phyloP scores from a whole-genome alignment of 2,797 vertebrate species.

The Dallia pectoralis region DNA sequence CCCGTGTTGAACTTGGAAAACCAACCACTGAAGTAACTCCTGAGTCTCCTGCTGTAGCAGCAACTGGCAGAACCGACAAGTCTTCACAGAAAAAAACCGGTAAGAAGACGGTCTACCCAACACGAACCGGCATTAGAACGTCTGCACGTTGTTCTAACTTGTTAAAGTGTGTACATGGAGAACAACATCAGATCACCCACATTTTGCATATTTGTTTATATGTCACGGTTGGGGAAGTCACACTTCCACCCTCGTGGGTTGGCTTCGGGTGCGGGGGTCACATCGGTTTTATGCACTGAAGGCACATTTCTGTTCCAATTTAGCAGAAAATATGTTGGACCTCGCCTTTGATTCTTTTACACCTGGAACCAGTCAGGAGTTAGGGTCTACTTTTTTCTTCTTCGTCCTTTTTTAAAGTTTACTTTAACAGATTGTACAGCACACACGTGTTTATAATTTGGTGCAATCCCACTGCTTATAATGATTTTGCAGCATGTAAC shows the following conservation, averaged over 20 bases:
- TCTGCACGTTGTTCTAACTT: slow-evolving; percentile 51
- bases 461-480: slow-evolving; percentile 70
- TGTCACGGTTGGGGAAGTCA: slow-evolving; percentile 64
- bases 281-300: slow-evolving; percentile 47
- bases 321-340: slow-evolving; percentile 74
- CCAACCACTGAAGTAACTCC: slow-evolving; percentile 35
- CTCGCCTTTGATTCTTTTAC: slow-evolving; percentile 63
- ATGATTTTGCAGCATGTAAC: slow-evolving; percentile 72
- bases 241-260: slow-evolving; percentile 54
- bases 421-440: slow-evolving; percentile 75
- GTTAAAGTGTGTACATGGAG: slow-evolving; percentile 61
- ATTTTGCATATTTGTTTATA: slow-evolving; percentile 61
- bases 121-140: slow-evolving; percentile 42
- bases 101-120: slow-evolving; percentile 44
- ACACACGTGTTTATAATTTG: slow-evolving; percentile 80
- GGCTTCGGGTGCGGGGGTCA: slow-evolving; percentile 29
- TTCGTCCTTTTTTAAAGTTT: slow-evolving; percentile 61
- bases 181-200: slow-evolving; percentile 59
- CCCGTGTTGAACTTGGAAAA: slow-evolving; percentile 36
- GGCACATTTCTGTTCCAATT: slow-evolving; percentile 71
- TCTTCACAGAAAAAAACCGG: slow-evolving; percentile 33
- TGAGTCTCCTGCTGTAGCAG: slow-evolving; percentile 32
- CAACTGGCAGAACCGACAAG: slow-evolving; percentile 31
- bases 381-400: slow-evolving; percentile 57
- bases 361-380: slow-evolving; percentile 76